Evolutionary conservation across 2,888 invertebrate genomes (phyloP).

Genomic region (Antheraea assamensis): DNA sequence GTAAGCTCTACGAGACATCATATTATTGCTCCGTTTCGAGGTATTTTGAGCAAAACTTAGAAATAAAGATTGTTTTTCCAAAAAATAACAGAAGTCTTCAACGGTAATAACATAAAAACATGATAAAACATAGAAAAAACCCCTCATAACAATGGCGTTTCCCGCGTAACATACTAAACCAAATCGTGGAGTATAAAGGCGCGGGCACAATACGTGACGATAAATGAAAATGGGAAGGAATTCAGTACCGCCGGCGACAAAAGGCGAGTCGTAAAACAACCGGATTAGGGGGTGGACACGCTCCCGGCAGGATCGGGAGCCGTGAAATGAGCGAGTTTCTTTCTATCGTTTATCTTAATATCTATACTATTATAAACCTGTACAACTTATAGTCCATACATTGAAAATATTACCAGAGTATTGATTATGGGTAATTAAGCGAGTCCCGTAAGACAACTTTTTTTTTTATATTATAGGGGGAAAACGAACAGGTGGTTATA

Average conservation of each 20-base stretch:
- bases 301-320: slow-evolving; percentile 40
- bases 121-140: slow-evolving; percentile 17
- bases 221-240: slow-evolving; percentile 69
- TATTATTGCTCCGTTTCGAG: too few relatives aligned
- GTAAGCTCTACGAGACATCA: too few relatives aligned
- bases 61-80: neutral
- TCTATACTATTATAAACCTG: too few relatives aligned
- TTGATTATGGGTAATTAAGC: too few relatives aligned
- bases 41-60: neutral
- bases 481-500: too few relatives aligned
- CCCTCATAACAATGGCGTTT: slow-evolving; percentile 23
- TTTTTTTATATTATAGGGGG: too few relatives aligned
- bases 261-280: slow-evolving; percentile 71
- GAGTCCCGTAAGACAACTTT: too few relatives aligned
- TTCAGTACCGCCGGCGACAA: slow-evolving; percentile 61
- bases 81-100: slow-evolving; percentile 8
- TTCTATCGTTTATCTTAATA: neutral
- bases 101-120: slow-evolving; percentile 22
- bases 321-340: slow-evolving; percentile 27
- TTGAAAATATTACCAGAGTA: too few relatives aligned
- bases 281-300: slow-evolving; percentile 69
- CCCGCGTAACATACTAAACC: slow-evolving; percentile 46
- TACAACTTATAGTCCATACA: too few relatives aligned
- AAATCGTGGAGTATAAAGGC: slow-evolving; percentile 49
- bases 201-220: slow-evolving; percentile 58